Evolutionary conservation across 53 echinoderm and acorn worm species (phyloP), one percentile per base, ranked within the genome.

Genomic region (Luidia sarsii): DNA sequence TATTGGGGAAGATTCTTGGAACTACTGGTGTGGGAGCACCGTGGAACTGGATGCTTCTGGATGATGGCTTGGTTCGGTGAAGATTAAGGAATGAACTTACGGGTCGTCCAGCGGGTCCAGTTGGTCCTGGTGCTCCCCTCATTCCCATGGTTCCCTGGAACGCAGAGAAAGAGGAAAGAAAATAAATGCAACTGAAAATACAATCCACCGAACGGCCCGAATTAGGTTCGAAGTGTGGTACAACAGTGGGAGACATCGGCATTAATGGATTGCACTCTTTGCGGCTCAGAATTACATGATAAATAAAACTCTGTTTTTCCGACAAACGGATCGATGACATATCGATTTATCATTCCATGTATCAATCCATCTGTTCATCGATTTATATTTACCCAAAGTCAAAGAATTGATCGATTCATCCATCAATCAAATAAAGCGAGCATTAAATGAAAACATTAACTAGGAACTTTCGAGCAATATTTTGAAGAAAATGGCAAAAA

Each of bases 51-150:
- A 53, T 53, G n/a, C n/a, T 5, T 21, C 18, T 16, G 7, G 9
- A 11, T 6, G 7, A 5, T 16, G 53, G 4, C 18, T 11, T 16
- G 9, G 18, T 5, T 39, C 36, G 28, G 7, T 2, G 19, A 43
- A 0, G 19, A 41, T 68, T 23, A 33, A 25, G 49, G 6, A 7
- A n/a, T 5, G n/a, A 31, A 82, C 82, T 69, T 56, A 82, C 82
- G 3, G 68, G 56, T 4, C 82, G 39, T 57, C 82, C 82, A n/a
- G 70, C 20, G 5, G 69, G 57, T 7, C 82, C 82, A 82, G 69
- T 29, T 1, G 82, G 82, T 68, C 82, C 82, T 21, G 82, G 46
- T 30, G 69, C 55, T 57, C 82, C 82, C 82, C 68, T 82, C 0
- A 57, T 20, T 82, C 82, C 82, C 74, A 74, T 74, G 25, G 50